Evolutionary conservation across 2,113 vertebrate genomes (phyloP).

Genomic region (Brachionichthys hirsutus): DNA sequence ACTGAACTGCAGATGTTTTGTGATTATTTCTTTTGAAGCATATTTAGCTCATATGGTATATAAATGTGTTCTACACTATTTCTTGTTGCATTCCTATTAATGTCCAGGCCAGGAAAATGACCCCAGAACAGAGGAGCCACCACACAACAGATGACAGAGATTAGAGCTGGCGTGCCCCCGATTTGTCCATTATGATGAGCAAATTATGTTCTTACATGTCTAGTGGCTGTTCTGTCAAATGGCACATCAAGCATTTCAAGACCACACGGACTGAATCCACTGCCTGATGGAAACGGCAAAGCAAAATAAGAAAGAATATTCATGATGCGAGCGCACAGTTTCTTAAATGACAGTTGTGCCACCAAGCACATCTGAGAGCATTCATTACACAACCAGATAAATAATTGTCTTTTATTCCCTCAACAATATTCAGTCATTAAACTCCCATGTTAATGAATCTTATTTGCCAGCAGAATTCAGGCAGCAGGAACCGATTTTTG

Average conservation of each 20-base stretch:
- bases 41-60: conserved; percentile 18
- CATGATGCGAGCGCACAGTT: conserved; percentile 11
- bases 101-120: conserved; percentile 51
- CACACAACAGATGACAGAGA: conserved; percentile 59
- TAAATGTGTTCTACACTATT: conserved; percentile 26
- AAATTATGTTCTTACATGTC: conserved; percentile 72
- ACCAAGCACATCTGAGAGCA: not conserved
- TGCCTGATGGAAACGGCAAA: conserved; percentile 19
- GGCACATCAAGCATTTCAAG: conserved; percentile 54
- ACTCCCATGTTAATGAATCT: conserved; percentile 34
- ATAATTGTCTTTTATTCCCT: conserved; percentile 31
- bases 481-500: not conserved
- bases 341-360: conserved; percentile 7
- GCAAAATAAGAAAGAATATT: conserved; percentile 6
- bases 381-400: conserved; percentile 30
- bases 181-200: conserved; percentile 72
- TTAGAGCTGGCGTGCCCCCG: conserved; percentile 69
- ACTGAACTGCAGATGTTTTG: conserved; percentile 25
- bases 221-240: conserved; percentile 70
- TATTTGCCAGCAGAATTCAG: conserved; percentile 27
- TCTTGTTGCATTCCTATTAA: conserved; percentile 36
- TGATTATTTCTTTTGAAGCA: conserved; percentile 26
- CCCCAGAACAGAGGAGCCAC: conserved; percentile 53
- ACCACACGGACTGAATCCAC: conserved; percentile 35
- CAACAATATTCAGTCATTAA: conserved; percentile 31